Conservation (phyloP, 2,888 invertebrate species). For the Ennomos quercinarius region DNA sequence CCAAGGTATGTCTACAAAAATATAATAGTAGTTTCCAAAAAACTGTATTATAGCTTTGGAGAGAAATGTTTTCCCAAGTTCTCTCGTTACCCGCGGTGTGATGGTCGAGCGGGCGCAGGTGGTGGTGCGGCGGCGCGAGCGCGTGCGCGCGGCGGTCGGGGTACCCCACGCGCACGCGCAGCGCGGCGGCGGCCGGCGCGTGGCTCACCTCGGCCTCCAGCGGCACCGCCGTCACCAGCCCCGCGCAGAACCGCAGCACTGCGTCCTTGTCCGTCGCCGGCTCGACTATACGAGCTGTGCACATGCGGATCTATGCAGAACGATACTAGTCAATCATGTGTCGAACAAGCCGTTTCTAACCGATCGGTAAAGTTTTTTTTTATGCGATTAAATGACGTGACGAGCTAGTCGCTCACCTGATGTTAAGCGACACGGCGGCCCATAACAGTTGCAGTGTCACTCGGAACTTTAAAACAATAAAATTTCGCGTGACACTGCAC, state of each 20-base stretch:
- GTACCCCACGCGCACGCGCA: constrained; percentile 95
- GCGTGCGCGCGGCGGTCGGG: constrained; percentile 96
- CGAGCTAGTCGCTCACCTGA: no score
- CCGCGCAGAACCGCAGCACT: constrained; percentile 96
- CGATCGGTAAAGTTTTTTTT: no score
- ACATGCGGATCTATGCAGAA: constrained; percentile 89
- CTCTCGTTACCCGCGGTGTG: constrained; percentile 76
- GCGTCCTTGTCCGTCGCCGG: constrained; percentile 92
- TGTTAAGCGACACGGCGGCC: no score
- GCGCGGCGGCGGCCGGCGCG: constrained; percentile 89
- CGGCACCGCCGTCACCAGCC: constrained; percentile 94
- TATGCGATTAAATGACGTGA: no score
- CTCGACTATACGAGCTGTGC: constrained; percentile 92
- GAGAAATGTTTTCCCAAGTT: no score
- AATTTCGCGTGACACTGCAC: no score
- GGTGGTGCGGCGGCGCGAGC: constrained; percentile 91
- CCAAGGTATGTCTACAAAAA: no score
- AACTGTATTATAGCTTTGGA: no score
- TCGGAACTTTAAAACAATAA: no score
- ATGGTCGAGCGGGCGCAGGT: constrained; percentile 90
- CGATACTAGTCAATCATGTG: neutral
- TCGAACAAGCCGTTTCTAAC: no score
- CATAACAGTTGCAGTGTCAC: no score
- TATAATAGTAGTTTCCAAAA: no score
- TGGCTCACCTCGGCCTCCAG: constrained; percentile 95